Percentiles rank a stretch among this genome's conserved stretches.
Evolutionary conservation across 2,888 invertebrate genomes (phyloP).

Genomic region (Brachypterus glaber): DNA sequence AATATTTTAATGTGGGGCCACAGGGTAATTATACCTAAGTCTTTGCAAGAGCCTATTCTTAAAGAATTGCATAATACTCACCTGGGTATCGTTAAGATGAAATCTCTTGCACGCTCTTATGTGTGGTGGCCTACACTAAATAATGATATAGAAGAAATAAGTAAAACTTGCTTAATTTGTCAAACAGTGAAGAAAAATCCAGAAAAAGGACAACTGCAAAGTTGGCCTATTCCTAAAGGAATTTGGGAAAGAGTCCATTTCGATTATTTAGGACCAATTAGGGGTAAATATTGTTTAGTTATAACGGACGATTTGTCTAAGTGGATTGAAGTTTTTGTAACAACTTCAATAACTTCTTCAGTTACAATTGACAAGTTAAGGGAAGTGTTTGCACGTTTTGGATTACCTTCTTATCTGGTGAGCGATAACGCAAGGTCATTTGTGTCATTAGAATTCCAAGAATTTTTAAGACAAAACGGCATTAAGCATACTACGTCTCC

Average conservation of each 20-base stretch:
- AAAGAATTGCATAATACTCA: background rate
- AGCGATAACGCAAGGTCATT: constrained; percentile 3
- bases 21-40: background rate
- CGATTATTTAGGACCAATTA: constrained; percentile 5
- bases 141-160: constrained; percentile 5
- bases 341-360: background rate
- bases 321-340: constrained; percentile 4
- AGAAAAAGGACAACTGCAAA: background rate
- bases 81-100: background rate
- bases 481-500: constrained; percentile 7
- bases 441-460: constrained; percentile 5
- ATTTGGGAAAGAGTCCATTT: constrained; percentile 5
- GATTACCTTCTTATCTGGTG: constrained; percentile 1
- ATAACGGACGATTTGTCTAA: constrained; percentile 4
- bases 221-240: constrained; percentile 3
- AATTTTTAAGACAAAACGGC: constrained; percentile 5
- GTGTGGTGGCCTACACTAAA: constrained; percentile 10
- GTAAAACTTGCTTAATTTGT: background rate
- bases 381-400: constrained; percentile 6
- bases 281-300: background rate
- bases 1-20: background rate
- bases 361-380: background rate
- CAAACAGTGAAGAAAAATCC: background rate
- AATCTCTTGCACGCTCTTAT: background rate
- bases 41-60: background rate